A percentile compares a stretch with the other conserved stretches of the same genome.
These are phyloP conservation scores for Porites australiensis DNA, from an alignment of 64 coral and sea anemone genomes.

Conservation along the genomic window DNA sequence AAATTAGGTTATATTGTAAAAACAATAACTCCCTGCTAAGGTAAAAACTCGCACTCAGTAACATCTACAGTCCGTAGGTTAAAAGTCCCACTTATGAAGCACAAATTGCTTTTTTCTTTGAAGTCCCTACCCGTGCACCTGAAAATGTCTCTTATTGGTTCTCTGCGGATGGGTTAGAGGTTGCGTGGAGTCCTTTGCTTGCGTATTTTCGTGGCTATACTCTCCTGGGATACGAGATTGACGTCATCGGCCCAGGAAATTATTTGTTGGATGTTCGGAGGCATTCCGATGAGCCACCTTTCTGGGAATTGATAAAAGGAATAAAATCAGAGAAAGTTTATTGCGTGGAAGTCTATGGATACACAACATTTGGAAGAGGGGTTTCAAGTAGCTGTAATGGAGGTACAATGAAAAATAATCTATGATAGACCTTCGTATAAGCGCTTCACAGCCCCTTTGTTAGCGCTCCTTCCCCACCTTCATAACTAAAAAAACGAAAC, in stretches of 20 bases:
- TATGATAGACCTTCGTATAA: too few species aligned
- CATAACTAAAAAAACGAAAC: too few species aligned
- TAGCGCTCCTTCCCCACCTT: too few species aligned
- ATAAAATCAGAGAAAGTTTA: neutral
- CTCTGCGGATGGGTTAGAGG: neutral
- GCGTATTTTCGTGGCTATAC: constrained; percentile 14
- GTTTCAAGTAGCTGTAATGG: neutral
- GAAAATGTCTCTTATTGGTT: constrained; percentile 1
- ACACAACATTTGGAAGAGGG: neutral
- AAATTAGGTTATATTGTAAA: too few species aligned
- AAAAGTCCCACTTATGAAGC: neutral
- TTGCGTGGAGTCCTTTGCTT: neutral
- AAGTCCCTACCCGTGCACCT: constrained; percentile 12
- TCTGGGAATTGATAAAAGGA: neutral
- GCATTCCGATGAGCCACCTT: neutral
- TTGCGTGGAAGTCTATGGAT: neutral
- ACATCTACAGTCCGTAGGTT: too few species aligned
- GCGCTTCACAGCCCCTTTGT: too few species aligned
- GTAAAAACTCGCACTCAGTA: too few species aligned
- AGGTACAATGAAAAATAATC: neutral
- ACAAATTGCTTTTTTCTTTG: neutral
- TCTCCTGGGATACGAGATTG: neutral
- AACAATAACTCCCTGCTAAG: too few species aligned
- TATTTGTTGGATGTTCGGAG: too few species aligned
- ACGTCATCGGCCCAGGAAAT: neutral